Evolutionary conservation across 35 echinoderm and acorn worm genomes (phyloP).

Genomic region (Ophioderma brevispina): DNA sequence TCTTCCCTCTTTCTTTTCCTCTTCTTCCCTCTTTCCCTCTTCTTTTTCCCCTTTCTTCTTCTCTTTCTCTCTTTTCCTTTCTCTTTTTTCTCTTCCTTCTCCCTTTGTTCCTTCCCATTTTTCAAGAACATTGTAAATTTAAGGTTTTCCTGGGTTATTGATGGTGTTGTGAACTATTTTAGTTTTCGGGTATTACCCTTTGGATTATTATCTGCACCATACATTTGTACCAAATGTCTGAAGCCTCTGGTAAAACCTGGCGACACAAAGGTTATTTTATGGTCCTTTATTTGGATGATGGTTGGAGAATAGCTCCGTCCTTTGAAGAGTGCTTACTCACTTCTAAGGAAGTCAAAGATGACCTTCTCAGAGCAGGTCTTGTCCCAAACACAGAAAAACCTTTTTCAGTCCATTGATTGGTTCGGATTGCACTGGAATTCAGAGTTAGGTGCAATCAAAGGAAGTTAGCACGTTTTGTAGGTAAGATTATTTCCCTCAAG

Average conservation of each 20-base stretch:
- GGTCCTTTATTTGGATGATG: slow-evolving; percentile 37
- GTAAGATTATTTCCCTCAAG: neutral
- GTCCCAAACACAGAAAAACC: neutral
- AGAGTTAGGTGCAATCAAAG: neutral
- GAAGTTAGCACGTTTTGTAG: neutral
- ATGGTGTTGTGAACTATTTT: slow-evolving; percentile 17
- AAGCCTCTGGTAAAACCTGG: slow-evolving; percentile 15
- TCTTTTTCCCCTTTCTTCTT: too few relatives aligned
- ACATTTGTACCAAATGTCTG: slow-evolving; percentile 13
- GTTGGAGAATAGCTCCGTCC: neutral
- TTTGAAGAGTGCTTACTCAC: neutral
- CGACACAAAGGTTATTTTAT: neutral
- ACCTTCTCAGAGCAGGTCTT: slow-evolving; percentile 3
- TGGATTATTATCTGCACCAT: slow-evolving; percentile 20
- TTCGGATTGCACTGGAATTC: neutral
- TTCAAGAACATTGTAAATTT: slow-evolving; percentile 7
- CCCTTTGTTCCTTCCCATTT: too few relatives aligned
- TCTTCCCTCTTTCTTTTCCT: too few relatives aligned
- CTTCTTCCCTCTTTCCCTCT: too few relatives aligned
- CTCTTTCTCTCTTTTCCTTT: too few relatives aligned
- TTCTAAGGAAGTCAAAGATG: neutral
- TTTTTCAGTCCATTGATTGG: slow-evolving; percentile 5
- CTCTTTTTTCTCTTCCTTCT: too few relatives aligned
- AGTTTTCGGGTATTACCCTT: slow-evolving; percentile 22
- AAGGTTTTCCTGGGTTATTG: slow-evolving; percentile 18